These are phyloP conservation scores for Danio jaintianensis DNA, from an alignment of 2,797 vertebrate genomes.

Conservation along the genomic window DNA sequence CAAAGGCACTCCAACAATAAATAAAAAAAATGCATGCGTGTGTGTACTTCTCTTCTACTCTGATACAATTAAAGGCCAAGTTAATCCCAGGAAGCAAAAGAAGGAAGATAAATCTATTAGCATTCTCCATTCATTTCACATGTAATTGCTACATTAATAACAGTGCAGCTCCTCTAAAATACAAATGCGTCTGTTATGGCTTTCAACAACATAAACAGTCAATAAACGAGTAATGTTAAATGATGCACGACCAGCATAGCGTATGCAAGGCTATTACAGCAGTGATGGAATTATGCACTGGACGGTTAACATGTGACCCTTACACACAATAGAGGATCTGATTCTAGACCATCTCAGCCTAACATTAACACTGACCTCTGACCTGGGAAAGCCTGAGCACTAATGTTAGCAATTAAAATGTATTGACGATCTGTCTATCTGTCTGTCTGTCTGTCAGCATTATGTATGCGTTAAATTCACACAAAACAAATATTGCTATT, in stretches of 20 bases:
- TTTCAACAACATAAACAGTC: conserved; percentile 57
- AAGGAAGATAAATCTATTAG: conserved; percentile 56
- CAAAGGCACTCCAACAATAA: conserved; percentile 38
- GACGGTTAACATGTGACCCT: conserved; percentile 55
- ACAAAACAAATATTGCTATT: too few species aligned
- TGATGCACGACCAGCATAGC: conserved; percentile 46
- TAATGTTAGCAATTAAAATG: conserved; percentile 40
- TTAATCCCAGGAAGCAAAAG: conserved; percentile 49
- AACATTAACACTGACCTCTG: conserved; percentile 44
- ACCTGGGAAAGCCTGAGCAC: conserved; percentile 42
- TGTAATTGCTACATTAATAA: conserved; percentile 64
- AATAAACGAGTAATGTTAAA: conserved; percentile 63
- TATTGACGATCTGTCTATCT: conserved; percentile 12
- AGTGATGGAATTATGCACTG: conserved; percentile 43
- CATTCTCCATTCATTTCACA: conserved; percentile 55
- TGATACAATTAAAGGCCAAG: conserved; percentile 52
- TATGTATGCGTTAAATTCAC: too few species aligned
- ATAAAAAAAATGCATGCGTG: conserved; percentile 26
- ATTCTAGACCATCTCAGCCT: conserved; percentile 38
- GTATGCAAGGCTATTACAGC: conserved; percentile 37
- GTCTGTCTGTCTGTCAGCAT: too few species aligned
- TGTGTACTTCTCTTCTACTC: conserved; percentile 13
- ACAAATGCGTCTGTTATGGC: conserved; percentile 53
- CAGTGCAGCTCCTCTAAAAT: conserved; percentile 40
- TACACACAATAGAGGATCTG: conserved; percentile 21